A percentile compares a stretch with the other conserved stretches of the same genome.
phyloP scores from a whole-genome alignment of 2,113 vertebrate species.

The Marmota monax region DNA sequence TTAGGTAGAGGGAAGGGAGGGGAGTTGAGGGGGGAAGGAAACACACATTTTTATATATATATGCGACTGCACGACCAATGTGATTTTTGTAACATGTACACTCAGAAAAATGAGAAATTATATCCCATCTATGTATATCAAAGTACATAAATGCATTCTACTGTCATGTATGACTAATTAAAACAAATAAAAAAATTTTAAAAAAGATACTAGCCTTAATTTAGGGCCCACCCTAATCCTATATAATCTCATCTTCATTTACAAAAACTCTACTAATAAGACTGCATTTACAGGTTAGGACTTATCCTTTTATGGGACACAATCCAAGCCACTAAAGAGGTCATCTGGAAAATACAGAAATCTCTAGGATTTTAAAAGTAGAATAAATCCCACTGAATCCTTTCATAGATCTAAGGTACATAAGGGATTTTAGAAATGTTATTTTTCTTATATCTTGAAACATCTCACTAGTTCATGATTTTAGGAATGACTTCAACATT shows the following conservation, averaged over 20 bases:
- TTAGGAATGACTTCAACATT: not conserved
- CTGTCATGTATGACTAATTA: too few species aligned
- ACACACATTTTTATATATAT: too few species aligned
- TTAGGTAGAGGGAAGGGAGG: too few species aligned
- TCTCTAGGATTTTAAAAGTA: not conserved
- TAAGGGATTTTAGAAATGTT: not conserved
- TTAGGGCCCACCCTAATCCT: not conserved
- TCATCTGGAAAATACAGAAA: not conserved
- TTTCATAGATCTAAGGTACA: not conserved
- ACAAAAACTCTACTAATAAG: not conserved
- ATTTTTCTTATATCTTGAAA: slow-evolving; percentile 16
- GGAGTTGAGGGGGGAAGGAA: too few species aligned
- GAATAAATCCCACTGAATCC: not conserved
- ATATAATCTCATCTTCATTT: not conserved
- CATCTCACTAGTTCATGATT: slow-evolving; percentile 16
- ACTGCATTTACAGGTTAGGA: not conserved
- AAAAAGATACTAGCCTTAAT: not conserved
- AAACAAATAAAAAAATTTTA: too few species aligned
- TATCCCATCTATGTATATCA: too few species aligned
- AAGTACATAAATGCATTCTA: too few species aligned
- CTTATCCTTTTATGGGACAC: not conserved
- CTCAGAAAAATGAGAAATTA: too few species aligned
- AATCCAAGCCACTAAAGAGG: not conserved
- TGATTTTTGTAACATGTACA: too few species aligned
- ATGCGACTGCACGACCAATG: too few species aligned